Evolutionary conservation across 2,113 vertebrate genomes (phyloP).

Genomic region (Tragelaphus imberbis): DNA sequence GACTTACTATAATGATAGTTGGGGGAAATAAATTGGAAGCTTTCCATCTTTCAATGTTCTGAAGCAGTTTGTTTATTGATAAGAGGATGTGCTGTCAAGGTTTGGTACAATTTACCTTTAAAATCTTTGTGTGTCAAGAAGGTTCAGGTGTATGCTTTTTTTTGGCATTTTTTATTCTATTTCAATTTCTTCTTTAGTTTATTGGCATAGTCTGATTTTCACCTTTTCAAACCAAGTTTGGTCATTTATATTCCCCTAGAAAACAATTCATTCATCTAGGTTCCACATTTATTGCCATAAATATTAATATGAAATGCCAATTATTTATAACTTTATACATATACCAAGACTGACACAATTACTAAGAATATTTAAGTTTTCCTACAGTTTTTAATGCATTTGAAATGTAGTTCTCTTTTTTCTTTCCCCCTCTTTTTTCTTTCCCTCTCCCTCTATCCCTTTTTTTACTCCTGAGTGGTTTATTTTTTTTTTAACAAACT

Average conservation of each 20-base stretch:
- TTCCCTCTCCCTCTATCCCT: not conserved
- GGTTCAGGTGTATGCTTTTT: not conserved
- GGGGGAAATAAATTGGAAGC: not conserved
- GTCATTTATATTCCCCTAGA: not conserved
- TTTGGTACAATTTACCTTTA: not conserved
- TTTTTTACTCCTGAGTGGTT: not conserved
- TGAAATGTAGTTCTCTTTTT: not conserved
- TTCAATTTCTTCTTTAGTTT: constrained; percentile 33
- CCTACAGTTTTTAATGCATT: not conserved
- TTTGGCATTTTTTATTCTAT: not conserved
- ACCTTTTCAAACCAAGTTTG: constrained; percentile 26
- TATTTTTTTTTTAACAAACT: not conserved
- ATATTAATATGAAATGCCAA: constrained; percentile 36
- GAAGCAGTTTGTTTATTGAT: not conserved
- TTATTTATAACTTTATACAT: not conserved
- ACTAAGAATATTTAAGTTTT: constrained; percentile 6
- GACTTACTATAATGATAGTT: not conserved
- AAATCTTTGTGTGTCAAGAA: not conserved
- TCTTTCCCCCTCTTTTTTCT: not conserved
- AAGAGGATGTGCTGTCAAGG: not conserved
- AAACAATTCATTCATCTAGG: not conserved
- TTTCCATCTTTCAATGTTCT: not conserved
- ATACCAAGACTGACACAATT: not conserved
- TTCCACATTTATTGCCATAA: constrained; percentile 19
- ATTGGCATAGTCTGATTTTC: not conserved